Percentiles rank a stretch among this genome's conserved stretches.
Evolutionary conservation across 2,888 invertebrate genomes (phyloP).

Genomic region (Xestia xanthographa): DNA sequence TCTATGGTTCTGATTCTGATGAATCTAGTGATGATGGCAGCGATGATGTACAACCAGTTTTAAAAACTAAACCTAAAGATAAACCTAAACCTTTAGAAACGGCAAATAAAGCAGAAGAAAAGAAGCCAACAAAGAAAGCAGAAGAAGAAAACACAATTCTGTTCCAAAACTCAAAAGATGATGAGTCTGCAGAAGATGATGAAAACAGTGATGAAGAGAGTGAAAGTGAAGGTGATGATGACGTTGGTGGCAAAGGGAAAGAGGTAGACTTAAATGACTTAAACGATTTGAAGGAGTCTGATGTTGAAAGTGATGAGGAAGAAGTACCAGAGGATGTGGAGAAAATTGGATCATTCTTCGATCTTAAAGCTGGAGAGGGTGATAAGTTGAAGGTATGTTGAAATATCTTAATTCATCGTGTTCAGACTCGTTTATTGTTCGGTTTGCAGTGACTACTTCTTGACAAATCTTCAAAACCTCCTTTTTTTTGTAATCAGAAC

Average conservation of each 20-base stretch:
- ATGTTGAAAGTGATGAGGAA: constrained; percentile 79
- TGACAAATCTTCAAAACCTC: not conserved
- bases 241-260: constrained; percentile 59
- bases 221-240: constrained; percentile 63
- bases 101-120: constrained; percentile 20
- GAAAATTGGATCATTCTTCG: constrained; percentile 80
- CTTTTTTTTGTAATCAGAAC: not conserved
- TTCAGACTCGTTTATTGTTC: not conserved
- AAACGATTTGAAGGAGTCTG: constrained; percentile 88
- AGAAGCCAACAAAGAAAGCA: constrained; percentile 12
- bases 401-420: not conserved
- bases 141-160: constrained; percentile 47
- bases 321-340: constrained; percentile 69
- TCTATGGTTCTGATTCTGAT: constrained; percentile 45
- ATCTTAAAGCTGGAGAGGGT: constrained; percentile 79
- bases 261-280: constrained; percentile 75
- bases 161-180: constrained; percentile 53
- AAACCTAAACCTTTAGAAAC: constrained; percentile 34
- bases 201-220: constrained; percentile 56
- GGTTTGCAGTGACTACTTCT: not conserved
- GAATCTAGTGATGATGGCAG: constrained; percentile 53
- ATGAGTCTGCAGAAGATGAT: constrained; percentile 54
- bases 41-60: constrained; percentile 14
- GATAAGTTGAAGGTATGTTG: constrained; percentile 82
- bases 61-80: constrained; percentile 35